Conservation (phyloP, 2,797 vertebrate species). For the Australoheros facetus region DNA sequence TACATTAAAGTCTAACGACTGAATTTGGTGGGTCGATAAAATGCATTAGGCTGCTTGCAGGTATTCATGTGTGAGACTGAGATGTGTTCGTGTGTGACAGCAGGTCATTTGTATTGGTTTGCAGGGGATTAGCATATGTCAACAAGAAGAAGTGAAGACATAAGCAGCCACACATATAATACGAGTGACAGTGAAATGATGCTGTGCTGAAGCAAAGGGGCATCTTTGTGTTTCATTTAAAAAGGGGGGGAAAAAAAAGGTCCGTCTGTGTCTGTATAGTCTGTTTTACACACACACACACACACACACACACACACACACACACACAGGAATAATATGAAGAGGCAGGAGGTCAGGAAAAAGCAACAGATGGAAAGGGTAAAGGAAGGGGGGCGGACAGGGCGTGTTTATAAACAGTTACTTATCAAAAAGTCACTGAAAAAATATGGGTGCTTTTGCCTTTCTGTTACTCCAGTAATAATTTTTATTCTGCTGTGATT, state of each 20-base stretch:
- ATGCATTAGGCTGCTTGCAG: not conserved
- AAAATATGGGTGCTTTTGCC: not conserved
- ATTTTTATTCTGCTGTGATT: not conserved
- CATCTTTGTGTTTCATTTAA: conserved; percentile 64
- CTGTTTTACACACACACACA: not conserved
- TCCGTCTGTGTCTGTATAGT: conserved; percentile 11
- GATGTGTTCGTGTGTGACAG: not conserved
- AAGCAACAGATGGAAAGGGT: conserved; percentile 68
- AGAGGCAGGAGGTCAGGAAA: conserved; percentile 38
- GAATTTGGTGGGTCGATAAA: conserved; percentile 12
- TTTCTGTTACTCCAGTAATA: not conserved
- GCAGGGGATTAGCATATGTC: conserved; percentile 53
- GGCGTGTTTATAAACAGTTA: conserved; percentile 7
- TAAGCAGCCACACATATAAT: conserved; percentile 46
- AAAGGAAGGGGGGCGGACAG: not conserved
- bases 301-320: not conserved
- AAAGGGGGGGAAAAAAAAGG: conserved; percentile 54
- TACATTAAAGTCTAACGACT: not conserved
- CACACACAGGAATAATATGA: conserved; percentile 19
- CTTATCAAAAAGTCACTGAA: not conserved
- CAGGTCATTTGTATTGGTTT: conserved; percentile 63
- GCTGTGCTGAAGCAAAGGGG: conserved; percentile 33
- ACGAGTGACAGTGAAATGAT: conserved; percentile 31
- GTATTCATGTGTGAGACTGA: not conserved
- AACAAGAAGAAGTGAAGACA: conserved; percentile 59